Evolutionary conservation across 2,113 vertebrate species (phyloP).

Genomic region (Agapornis roseicollis): DNA sequence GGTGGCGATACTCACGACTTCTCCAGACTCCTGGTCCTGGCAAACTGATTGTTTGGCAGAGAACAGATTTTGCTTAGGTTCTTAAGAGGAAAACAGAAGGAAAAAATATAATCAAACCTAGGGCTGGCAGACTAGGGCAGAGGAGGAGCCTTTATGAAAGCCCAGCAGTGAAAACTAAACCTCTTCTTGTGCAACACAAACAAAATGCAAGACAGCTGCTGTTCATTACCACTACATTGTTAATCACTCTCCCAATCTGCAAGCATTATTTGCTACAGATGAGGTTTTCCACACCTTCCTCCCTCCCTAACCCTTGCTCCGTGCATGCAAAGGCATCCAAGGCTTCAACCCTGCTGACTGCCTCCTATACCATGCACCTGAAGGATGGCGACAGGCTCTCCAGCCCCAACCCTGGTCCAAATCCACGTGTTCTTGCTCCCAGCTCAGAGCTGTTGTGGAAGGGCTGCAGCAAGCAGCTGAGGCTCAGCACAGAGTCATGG

Average conservation of each 20-base stretch:
- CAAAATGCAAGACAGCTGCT: not conserved
- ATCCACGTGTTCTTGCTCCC: not conserved
- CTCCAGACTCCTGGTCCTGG: slow-evolving; percentile 43
- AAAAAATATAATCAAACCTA: not conserved
- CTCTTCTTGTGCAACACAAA: not conserved
- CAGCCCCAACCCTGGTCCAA: not conserved
- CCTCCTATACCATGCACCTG: fast-evolving
- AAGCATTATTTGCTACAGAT: not conserved
- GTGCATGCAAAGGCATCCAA: too few relatives aligned
- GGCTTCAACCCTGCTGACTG: fast-evolving
- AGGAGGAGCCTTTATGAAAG: not conserved
- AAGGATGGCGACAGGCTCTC: not conserved
- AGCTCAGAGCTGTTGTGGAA: not conserved
- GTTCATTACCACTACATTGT: not conserved
- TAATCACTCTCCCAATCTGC: not conserved
- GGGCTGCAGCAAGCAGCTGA: not conserved
- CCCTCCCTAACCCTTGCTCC: not conserved
- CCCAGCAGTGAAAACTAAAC: not conserved
- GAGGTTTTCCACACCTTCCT: not conserved
- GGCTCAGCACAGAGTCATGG: not conserved
- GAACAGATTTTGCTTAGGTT: slow-evolving; percentile 66
- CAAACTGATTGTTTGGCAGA: slow-evolving; percentile 53
- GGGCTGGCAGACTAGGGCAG: not conserved
- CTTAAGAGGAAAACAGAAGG: not conserved
- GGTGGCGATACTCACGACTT: slow-evolving; percentile 56